Evolutionary conservation across 2,888 invertebrate genomes (phyloP).

Genomic region (Rhagium mordax): DNA sequence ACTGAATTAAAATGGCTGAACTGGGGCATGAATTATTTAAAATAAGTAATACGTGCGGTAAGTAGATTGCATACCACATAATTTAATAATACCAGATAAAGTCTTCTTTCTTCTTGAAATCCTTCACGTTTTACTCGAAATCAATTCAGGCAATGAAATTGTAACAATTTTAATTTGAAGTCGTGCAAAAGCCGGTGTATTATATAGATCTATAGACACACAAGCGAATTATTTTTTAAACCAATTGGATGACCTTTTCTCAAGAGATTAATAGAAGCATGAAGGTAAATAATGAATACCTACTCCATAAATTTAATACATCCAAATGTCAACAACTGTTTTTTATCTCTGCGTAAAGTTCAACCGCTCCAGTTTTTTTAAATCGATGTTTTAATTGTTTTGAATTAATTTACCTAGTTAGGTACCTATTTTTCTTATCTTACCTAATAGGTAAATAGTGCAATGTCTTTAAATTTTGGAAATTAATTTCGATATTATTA

Average conservation of each 20-base stretch:
- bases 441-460: too few species aligned
- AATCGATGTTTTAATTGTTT: background rate
- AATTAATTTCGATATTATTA: too few species aligned
- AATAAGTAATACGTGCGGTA: conserved; percentile 42
- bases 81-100: conserved; percentile 1
- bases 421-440: too few species aligned
- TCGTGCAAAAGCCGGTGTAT: conserved; percentile 3
- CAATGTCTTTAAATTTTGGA: too few species aligned
- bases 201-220: background rate
- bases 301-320: background rate
- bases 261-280: background rate
- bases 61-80: conserved; percentile 4
- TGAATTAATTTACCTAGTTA: background rate
- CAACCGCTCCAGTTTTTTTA: background rate
- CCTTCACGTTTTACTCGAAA: conserved; percentile 12
- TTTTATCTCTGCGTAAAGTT: conserved; percentile 8
- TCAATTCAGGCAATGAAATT: conserved; percentile 2
- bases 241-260: background rate
- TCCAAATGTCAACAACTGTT: conserved; percentile 2
- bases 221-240: background rate
- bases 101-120: background rate
- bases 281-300: background rate
- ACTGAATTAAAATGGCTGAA: conserved; percentile 23
- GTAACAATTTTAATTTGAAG: background rate
- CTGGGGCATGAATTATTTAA: conserved; percentile 43